Base-by-base conservation (phyloP, 2,888 invertebrate species). In the Ophonus ardosiacus region DNA sequence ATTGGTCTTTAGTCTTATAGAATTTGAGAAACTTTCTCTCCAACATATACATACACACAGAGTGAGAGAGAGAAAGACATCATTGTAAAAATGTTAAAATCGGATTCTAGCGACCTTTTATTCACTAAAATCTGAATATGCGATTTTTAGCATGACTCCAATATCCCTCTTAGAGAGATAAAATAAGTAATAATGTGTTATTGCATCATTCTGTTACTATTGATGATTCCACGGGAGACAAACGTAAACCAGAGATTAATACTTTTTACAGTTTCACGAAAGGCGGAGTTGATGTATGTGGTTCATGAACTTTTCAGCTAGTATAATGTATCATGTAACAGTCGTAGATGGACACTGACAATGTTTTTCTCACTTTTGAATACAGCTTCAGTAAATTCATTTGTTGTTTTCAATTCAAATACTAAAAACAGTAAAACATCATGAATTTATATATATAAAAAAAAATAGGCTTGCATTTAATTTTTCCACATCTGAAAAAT, bases 331-430 rank as follows among this genome's bases (percentile, higher is more conserved):
- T 86, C 81, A 40, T 71, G 86, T n/a, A 87, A 87, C 57, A 85
- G 81, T 8, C 85, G 85, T 40, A 71, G 86, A 63, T 87, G 87
- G 87, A 86, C 87, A 31, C 85, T 86, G 83, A 68, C 86, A 17
- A 10, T 85, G 15, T 86, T 87, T 86, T 87, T 65, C 68, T 79
- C 81, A 18, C 81, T 87, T 5, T n/a, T 86, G 5, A 87, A 86
- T 78, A 85, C 86, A 24, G 79, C 86, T 76, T 76, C 56, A n/a
- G 61, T 87, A 17, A 86, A 87, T 76, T 63, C 63, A 15, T 24
- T 51, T 21, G 61, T 86, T 18, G 76, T 85, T 0, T 85, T 24
- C 74, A 63, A 31, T 17, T 21, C 18, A 84, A 84, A 85, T 78
- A 61, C 13, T 61, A 38, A 85, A 85, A 4, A 6, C 84, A 43